Conservation (phyloP, 1,140 invertebrate genomes). For the Drosophila orena region DNA sequence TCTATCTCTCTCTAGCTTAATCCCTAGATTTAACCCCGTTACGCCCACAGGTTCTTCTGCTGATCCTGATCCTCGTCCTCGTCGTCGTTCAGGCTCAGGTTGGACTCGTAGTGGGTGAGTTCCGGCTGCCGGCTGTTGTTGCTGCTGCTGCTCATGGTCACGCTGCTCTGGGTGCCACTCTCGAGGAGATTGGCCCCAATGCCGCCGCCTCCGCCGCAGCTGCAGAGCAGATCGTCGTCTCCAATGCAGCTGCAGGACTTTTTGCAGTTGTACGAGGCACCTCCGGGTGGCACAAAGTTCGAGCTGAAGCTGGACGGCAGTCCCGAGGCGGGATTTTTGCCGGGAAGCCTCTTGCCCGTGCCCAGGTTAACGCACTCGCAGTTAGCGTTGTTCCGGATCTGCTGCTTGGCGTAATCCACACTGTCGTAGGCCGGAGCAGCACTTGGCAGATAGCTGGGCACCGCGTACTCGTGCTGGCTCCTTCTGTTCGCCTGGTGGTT, state of each 20-base stretch:
- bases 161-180: conserved; percentile 80
- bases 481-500: conserved; percentile 63
- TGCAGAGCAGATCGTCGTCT: conserved; percentile 62
- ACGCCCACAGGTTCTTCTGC: conserved; percentile 71
- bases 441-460: conserved; percentile 69
- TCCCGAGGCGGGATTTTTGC: conserved; percentile 76
- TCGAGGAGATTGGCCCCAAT: conserved; percentile 62
- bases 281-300: conserved; percentile 87
- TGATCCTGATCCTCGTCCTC: conserved; percentile 63
- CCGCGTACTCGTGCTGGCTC: conserved; percentile 83
- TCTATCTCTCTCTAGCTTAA: neutral
- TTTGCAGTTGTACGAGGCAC: conserved; percentile 83
- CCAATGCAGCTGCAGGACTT: conserved; percentile 81
- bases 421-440: conserved; percentile 67
- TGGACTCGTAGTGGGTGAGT: conserved; percentile 84
- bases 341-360: conserved; percentile 69
- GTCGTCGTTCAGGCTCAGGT: conserved; percentile 71
- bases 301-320: conserved; percentile 87
- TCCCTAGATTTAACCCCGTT: conserved; percentile 35
- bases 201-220: conserved; percentile 40
- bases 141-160: conserved; percentile 82
- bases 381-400: conserved; percentile 41
- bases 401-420: conserved; percentile 74
- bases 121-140: conserved; percentile 77
- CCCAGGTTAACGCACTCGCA: conserved; percentile 65